Evolutionary conservation across 2,113 vertebrate species (phyloP).

Genomic region (Todiramphus saurophagus): DNA sequence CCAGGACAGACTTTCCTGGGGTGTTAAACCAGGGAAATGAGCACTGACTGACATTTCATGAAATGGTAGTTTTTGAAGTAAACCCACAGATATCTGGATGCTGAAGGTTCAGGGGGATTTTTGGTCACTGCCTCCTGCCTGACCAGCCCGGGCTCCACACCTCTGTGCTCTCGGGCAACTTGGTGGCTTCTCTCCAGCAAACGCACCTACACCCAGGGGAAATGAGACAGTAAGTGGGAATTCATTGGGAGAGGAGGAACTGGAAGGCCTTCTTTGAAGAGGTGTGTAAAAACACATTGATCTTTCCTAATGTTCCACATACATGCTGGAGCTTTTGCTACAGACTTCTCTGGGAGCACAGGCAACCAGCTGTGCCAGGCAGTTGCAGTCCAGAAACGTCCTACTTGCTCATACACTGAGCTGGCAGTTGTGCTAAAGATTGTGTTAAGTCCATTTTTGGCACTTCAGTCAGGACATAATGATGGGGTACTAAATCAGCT

Average conservation of each 20-base stretch:
- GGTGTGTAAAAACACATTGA: neutral
- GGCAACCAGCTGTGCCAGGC: fast-evolving
- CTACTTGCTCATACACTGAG: neutral
- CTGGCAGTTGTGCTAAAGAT: neutral
- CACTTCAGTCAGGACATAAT: neutral
- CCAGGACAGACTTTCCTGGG: neutral
- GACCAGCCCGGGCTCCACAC: neutral
- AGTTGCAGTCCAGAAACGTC: neutral
- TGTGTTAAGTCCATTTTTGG: neutral
- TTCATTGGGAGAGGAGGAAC: neutral
- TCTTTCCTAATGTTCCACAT: neutral
- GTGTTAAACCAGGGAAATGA: neutral
- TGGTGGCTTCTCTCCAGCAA: neutral
- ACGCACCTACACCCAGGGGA: neutral
- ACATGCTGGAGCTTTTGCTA: neutral
- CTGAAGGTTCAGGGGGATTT: neutral
- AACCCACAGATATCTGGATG: neutral
- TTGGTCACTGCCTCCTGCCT: neutral
- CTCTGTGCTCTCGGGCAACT: fast-evolving
- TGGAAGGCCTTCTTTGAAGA: neutral
- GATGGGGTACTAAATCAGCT: neutral
- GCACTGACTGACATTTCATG: fast-evolving
- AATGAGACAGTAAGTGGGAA: neutral
- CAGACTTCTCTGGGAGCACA: neutral
- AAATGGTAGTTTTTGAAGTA: neutral